phyloP scores from a whole-genome alignment of 2,113 vertebrate species.

The Tyto alba region DNA sequence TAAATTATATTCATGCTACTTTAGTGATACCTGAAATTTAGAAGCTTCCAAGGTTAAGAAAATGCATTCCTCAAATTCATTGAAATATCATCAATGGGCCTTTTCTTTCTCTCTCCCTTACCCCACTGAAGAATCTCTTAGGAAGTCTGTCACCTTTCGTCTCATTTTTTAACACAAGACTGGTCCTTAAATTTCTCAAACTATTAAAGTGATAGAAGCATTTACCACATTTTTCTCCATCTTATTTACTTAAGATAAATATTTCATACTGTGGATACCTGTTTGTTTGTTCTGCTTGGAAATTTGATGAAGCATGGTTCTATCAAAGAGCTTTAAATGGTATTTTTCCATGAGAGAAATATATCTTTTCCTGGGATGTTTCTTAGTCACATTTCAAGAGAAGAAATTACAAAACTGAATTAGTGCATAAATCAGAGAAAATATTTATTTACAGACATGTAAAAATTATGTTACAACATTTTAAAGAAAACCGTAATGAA shows the following conservation, averaged over 20 bases:
- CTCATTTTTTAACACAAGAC: neutral
- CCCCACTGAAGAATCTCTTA: neutral
- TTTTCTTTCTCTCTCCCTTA: neutral
- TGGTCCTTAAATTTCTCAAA: neutral
- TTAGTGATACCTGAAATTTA: neutral
- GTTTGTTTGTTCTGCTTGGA: neutral
- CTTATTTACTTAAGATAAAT: neutral
- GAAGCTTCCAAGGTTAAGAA: neutral
- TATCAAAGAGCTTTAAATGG: neutral
- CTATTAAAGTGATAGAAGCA: neutral
- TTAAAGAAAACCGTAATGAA: constrained; percentile 52
- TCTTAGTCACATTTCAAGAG: neutral
- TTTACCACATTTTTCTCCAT: neutral
- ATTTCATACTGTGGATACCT: neutral
- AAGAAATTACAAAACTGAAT: constrained; percentile 19
- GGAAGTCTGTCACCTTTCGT: neutral
- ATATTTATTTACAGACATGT: constrained; percentile 77
- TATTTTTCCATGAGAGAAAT: neutral
- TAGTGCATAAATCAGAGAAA: constrained; percentile 69
- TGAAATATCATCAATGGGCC: neutral
- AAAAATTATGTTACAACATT: constrained; percentile 73
- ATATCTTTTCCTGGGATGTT: neutral
- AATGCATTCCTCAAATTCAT: neutral
- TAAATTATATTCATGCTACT: neutral
- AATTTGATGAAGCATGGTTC: neutral